A percentile compares a stretch with the other conserved stretches of the same genome.
Conservation (phyloP, 2,888 invertebrate genomes). For the Drosophila buzzatii region DNA sequence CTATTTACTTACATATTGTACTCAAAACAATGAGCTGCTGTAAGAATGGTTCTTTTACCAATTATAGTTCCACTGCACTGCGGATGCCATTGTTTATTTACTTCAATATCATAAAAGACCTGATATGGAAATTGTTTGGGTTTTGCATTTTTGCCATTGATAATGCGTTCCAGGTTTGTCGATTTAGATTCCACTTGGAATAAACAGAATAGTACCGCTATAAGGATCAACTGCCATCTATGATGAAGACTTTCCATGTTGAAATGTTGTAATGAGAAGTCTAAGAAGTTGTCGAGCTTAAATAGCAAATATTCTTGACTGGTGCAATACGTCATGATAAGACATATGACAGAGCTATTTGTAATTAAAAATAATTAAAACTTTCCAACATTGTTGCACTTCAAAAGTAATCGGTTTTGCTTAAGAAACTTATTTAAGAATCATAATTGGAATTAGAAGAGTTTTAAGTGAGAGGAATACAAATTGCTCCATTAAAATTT, state of each 20-base stretch:
- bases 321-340: background rate
- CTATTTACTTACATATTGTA: background rate
- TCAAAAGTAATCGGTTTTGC: background rate
- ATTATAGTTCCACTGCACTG: background rate
- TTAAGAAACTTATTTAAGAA: no score
- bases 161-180: background rate
- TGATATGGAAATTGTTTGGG: background rate
- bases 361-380: background rate
- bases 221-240: background rate
- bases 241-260: background rate
- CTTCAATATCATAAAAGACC: no score
- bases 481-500: no score
- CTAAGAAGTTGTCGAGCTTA: background rate
- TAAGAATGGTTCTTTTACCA: background rate
- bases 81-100: background rate
- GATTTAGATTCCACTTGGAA: background rate
- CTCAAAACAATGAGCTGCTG: background rate
- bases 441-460: no score
- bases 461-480: no score
- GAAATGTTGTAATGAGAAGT: background rate
- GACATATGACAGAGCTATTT: background rate
- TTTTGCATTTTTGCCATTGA: background rate
- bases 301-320: background rate
- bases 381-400: background rate
- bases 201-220: background rate